Base-by-base conservation (phyloP, 2,797 vertebrate genomes). In the Echeneis naucrates region DNA sequence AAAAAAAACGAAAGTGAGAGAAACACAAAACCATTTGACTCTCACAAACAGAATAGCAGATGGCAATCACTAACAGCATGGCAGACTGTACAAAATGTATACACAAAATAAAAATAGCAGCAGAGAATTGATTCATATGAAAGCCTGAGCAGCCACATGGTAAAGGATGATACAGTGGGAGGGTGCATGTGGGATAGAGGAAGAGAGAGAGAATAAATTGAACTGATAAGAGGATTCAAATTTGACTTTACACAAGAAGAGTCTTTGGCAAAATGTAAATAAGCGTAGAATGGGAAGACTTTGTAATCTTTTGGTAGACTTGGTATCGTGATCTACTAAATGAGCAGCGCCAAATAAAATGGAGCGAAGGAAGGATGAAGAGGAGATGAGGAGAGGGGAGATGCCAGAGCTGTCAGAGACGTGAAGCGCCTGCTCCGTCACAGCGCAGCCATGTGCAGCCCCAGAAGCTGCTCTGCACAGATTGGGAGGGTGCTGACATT, bases 321-420 rank as follows among this genome's bases (percentile, higher is more conserved):
- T 4, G 51, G 59, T 68, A 66, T 59, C 63, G 57, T 57, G 67
- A 82, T 80, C 55, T 61, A 69, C 54, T 56, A 53, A 68, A 58
- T 51, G 55, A 76, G 48, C 61, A 23, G 55, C 37, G 72, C 53
- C 58, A 81, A 74, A 72, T 64, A 38, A 63, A 57, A 64, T 16
- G 37, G 48, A 61, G 64, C 58, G 58, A 65, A 52, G 66, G 69
- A 32, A 56, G 59, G 66, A 82, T 78, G 62, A 72, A 80, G 85
- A 85, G 35, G 54, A 72, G 62, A 79, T 30, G 80, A 82, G 72
- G 74, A 81, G 66, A 27, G 45, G 55, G 77, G 79, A 84, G 77
- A 87, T 83, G 82, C 81, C 82, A 80, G 78, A 85, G 74, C 83
- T 88, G 89, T 87, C 85, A 87, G 69, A 85, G 72, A 68, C 62